A percentile compares a stretch with the other conserved stretches of the same genome.
These are phyloP conservation scores for Hydractinia echinata DNA, from an alignment of 30 jellyfish, hydroid and myxozoan genomes.

Conservation along the genomic window DNA sequence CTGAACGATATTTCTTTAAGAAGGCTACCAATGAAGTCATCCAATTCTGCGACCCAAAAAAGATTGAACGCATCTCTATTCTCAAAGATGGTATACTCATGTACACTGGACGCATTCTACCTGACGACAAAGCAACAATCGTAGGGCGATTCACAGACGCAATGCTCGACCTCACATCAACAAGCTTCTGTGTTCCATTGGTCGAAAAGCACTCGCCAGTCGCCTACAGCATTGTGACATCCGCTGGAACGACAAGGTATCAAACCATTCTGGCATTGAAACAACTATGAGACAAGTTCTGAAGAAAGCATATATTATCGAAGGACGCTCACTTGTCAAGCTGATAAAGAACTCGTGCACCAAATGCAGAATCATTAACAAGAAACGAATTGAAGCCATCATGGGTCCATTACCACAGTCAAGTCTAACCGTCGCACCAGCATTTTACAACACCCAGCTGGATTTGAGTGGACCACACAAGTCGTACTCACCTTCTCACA, in stretches of 20 bases:
- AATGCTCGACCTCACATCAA: conserved; percentile 10
- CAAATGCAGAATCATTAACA: neutral
- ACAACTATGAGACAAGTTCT: conserved; percentile 11
- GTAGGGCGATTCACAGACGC: conserved; percentile 12
- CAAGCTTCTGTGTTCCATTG: conserved; percentile 24
- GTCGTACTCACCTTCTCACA: neutral
- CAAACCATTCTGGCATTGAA: conserved; percentile 1
- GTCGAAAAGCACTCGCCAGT: conserved; percentile 19
- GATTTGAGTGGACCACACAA: conserved; percentile 8
- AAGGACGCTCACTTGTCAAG: neutral
- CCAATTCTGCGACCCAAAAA: neutral
- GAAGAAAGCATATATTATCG: neutral
- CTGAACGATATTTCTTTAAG: neutral
- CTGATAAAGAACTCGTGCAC: neutral
- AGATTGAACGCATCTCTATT: neutral
- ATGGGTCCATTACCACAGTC: conserved; percentile 7
- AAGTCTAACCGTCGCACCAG: neutral
- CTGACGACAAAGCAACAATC: neutral
- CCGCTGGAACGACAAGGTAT: neutral
- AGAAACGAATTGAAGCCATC: neutral
- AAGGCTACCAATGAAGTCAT: neutral
- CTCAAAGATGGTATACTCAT: neutral
- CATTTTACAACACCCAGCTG: neutral
- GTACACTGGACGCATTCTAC: conserved; percentile 25
- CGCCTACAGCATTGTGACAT: neutral